These are phyloP conservation scores for Ictalurus punctatus DNA, from an alignment of 2,113 vertebrate genomes.

Conservation along the genomic window DNA sequence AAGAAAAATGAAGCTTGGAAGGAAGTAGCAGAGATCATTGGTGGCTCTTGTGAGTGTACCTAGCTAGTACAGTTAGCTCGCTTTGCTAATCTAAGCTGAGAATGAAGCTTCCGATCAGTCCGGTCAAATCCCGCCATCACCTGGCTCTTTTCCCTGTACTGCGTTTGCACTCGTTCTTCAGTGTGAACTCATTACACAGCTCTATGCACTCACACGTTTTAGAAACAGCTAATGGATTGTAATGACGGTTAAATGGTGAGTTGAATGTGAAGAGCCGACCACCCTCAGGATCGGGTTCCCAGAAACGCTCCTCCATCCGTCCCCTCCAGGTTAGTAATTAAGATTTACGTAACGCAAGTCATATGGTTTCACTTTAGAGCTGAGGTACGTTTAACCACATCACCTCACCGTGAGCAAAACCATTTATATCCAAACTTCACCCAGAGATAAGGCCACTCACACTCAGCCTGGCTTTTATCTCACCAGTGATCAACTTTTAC, in stretches of 20 bases:
- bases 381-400: conserved; percentile 28
- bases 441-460: background rate
- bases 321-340: conserved; percentile 30
- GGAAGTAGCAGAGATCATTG: no score
- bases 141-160: background rate
- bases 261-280: background rate
- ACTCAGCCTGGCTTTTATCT: background rate
- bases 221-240: background rate
- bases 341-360: conserved; percentile 40
- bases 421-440: background rate
- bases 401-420: conserved; percentile 4
- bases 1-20: background rate
- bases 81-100: background rate
- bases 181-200: background rate
- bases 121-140: background rate
- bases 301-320: background rate
- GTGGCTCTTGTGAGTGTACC: no score
- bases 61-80: no score
- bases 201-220: background rate
- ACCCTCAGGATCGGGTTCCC: conserved; percentile 28
- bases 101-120: no score
- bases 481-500: background rate
- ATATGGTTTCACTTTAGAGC: conserved; percentile 44
- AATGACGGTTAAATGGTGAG: background rate
- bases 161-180: background rate